Evolutionary conservation across 2,797 vertebrate genomes (phyloP).

Genomic region (Hypotaenidia philippensis): DNA sequence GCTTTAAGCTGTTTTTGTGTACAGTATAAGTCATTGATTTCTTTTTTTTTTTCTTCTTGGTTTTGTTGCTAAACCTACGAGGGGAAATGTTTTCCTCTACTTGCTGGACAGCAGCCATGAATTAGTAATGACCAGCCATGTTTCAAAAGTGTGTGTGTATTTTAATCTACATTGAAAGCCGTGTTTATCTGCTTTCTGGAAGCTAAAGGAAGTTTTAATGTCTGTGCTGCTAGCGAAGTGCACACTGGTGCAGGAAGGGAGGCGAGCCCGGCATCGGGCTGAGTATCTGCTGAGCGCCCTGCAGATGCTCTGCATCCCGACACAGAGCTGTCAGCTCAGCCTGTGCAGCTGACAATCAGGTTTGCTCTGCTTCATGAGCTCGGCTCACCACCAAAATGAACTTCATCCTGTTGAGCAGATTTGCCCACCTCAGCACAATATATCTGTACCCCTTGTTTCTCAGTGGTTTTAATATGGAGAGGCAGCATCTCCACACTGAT

Average conservation of each 20-base stretch:
- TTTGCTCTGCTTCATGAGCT: not conserved
- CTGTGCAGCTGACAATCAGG: fast-evolving
- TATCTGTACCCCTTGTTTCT: not conserved
- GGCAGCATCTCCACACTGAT: not conserved
- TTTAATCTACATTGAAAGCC: conserved; percentile 43
- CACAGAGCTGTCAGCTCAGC: fast-evolving
- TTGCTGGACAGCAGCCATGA: conserved; percentile 42
- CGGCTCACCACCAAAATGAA: not conserved
- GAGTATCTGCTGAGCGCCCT: fast-evolving
- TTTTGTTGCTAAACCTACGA: conserved; percentile 39
- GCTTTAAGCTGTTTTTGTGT: conserved; percentile 49
- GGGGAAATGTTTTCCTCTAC: conserved; percentile 53
- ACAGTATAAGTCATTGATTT: conserved; percentile 53
- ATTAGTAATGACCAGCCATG: not conserved
- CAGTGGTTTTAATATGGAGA: not conserved
- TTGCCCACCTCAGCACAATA: fast-evolving
- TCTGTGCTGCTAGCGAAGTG: not conserved
- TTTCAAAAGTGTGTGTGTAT: conserved; percentile 13
- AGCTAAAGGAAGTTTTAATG: not conserved
- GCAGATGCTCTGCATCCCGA: not conserved
- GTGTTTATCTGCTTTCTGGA: conserved; percentile 26
- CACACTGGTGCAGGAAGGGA: not conserved
- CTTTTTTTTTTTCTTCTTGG: not conserved
- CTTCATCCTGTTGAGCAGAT: not conserved
- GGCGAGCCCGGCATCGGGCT: fast-evolving